Base-by-base conservation (phyloP, 2,797 vertebrate species). In the Yasuhikotakia modesta region DNA sequence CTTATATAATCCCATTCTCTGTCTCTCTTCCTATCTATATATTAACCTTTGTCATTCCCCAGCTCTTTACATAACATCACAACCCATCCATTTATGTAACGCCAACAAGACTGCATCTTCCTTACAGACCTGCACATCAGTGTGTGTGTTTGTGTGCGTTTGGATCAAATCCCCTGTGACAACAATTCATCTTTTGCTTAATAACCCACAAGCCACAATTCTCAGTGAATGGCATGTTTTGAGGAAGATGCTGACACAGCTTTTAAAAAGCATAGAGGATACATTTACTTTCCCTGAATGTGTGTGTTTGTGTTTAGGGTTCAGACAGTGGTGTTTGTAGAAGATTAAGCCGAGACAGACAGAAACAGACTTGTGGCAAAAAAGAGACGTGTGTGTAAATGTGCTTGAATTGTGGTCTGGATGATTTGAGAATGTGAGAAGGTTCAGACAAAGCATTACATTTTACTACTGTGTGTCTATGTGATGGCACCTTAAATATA, bases 11-110 rank as follows among this genome's bases (percentile, higher is more conserved):
- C 75, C 81, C 83, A 86, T 91, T 91, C 90, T 90, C 84, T 86
- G 75, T n/a, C 66, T 46, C 69, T 19, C n/a, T 61, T 60, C 45
- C 57, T 76, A 80, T 86, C 87, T 91, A 88, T 92, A 90, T 88
- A 90, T 92, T 90, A 91, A 92, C 92, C 91, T 92, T 90, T 93
- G 90, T 90, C 87, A 89, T 83, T 85, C 84, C 88, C 73, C 82
- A 86, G 89, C 88, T 86, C 87, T 92, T 93, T 93, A 93, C 85
- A 87, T 91, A 94, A 93, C 87, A 81, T 85, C 82, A 72, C 81
- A 81, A 83, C 88, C 88, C 85, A 84, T 87, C 86, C 86, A 87
- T 91, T 93, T 92, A 91, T 86, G 84, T 90, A 90, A 92, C 87
- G 88, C 87, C 87, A 87, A 52, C 86, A 83, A 82, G 83, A 82